Evolutionary conservation across 2,797 vertebrate genomes (phyloP), one percentile per base, ranked within the genome.

Genomic region (Pteronotus mesoamericanus): DNA sequence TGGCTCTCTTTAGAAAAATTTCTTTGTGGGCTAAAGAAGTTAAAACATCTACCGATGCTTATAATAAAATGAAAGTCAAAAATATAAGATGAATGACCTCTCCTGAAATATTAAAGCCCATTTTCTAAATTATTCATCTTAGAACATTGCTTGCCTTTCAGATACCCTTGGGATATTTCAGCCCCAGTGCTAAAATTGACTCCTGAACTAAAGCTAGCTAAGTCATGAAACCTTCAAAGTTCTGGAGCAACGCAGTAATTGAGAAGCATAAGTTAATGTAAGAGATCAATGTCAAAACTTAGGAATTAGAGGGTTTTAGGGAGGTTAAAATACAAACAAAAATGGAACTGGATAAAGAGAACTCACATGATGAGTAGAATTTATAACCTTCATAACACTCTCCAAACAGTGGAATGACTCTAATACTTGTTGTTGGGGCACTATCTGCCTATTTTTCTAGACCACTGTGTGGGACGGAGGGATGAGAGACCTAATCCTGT

Each of bases 41-140:
- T 97, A 72, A 72, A 91, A 77, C 39, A 72, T 79, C 84, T 59
- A 68, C 79, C 55, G 74, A 6, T n/a, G 55, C 26, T 96, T 71
- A 66, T 39, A 95, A 95, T 82, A 83, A 95, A 96, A 91, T 57
- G 39, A 83, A 94, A 93, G 94, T 93, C 39, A 86, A 95, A 93
- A 96, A 85, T 87, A 46, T 32, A 89, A 96, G 80, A 97, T 44
- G 51, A 96, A 95, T 51, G 72, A 75, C 19, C 68, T 90, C 85
- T 94, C 89, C 64, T 96, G 84, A 97, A 97, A 96, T 97, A 97
- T 94, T 97, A 66, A 97, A 85, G 75, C 32, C n/a, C 18, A 51
- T 71, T 87, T 83, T 69, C 90, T 97, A 91, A 97, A 97, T 97
- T 97, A 98, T 97, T 97, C 91, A 97, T 82, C 34, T 92, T 48